Percentiles rank a stretch among this genome's conserved stretches.
phyloP scores from a whole-genome alignment of 2,888 invertebrate species.

The Rhamnusium bicolor region DNA sequence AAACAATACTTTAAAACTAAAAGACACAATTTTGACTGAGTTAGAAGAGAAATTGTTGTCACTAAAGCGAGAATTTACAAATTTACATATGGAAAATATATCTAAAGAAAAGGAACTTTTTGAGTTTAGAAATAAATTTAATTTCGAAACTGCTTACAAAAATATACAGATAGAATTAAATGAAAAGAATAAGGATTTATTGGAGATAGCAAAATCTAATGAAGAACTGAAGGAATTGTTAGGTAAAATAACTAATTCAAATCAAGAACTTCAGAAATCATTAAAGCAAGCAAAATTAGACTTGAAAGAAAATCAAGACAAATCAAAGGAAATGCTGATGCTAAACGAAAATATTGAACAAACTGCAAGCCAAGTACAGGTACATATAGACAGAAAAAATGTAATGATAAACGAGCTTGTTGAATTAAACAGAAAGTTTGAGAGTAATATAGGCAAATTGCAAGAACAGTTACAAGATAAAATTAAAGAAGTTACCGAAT shows the following conservation, averaged over 20 bases:
- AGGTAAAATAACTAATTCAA: constrained; percentile 20
- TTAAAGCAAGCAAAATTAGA: constrained; percentile 13
- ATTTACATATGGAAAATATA: constrained; percentile 22
- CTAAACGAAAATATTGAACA: constrained; percentile 38
- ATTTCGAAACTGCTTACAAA: constrained; percentile 44
- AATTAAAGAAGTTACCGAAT: constrained; percentile 37
- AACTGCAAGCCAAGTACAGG: constrained; percentile 42
- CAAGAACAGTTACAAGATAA: constrained; percentile 44
- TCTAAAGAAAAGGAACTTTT: constrained; percentile 30
- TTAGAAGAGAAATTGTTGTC: constrained; percentile 27
- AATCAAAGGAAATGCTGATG: neutral
- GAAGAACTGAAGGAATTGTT: constrained; percentile 26
- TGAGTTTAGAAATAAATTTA: constrained; percentile 34
- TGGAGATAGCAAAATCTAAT: constrained; percentile 12
- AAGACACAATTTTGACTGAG: constrained; percentile 3
- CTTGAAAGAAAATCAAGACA: constrained; percentile 34
- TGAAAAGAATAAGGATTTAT: constrained; percentile 31
- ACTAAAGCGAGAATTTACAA: constrained; percentile 31
- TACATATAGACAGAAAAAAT: constrained; percentile 41
- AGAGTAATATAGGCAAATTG: constrained; percentile 32
- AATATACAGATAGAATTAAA: constrained; percentile 37
- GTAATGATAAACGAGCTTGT: constrained; percentile 40
- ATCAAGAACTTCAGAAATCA: constrained; percentile 32
- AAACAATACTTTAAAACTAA: constrained; percentile 4
- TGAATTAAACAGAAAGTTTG: constrained; percentile 38